A percentile compares a stretch with the other conserved stretches of the same genome.
Conservation (phyloP, 2,797 vertebrate species). For the Ptychadena robeensis region DNA sequence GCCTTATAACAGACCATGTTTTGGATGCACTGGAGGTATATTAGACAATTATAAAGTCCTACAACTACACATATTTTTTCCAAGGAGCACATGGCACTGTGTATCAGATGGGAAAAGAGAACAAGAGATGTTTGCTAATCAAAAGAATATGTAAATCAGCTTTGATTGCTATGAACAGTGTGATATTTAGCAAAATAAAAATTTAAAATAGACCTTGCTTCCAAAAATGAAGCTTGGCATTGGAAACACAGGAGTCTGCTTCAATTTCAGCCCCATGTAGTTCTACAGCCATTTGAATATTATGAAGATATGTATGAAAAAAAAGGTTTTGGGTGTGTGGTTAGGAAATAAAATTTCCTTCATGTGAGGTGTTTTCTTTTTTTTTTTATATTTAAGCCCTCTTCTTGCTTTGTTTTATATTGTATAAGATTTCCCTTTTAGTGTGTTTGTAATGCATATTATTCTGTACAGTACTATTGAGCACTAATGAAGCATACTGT, state of each 20-base stretch:
- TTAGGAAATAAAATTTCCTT: too few relatives aligned
- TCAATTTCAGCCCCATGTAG: neutral
- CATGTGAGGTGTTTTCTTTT: too few relatives aligned
- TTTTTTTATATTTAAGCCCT: too few relatives aligned
- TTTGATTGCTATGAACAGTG: neutral
- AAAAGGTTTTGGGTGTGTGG: too few relatives aligned
- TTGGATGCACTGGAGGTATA: neutral
- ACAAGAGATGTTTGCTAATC: neutral
- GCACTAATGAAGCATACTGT: too few relatives aligned
- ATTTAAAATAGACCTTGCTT: slow-evolving; percentile 1
- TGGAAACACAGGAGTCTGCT: neutral
- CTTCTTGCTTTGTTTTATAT: too few relatives aligned
- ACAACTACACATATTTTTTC: neutral
- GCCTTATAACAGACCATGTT: neutral
- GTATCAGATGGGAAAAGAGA: neutral
- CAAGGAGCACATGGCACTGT: neutral
- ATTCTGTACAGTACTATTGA: too few relatives aligned
- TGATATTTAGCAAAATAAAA: neutral
- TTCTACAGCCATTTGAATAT: neutral
- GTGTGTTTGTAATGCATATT: too few relatives aligned
- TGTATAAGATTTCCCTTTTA: too few relatives aligned
- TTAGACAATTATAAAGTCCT: neutral
- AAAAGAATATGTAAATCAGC: slow-evolving; percentile 12
- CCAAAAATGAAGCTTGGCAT: neutral
- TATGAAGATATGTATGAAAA: too few relatives aligned